Evolutionary conservation across 2,797 vertebrate species (phyloP).

Genomic region (Tarsius wallacei): DNA sequence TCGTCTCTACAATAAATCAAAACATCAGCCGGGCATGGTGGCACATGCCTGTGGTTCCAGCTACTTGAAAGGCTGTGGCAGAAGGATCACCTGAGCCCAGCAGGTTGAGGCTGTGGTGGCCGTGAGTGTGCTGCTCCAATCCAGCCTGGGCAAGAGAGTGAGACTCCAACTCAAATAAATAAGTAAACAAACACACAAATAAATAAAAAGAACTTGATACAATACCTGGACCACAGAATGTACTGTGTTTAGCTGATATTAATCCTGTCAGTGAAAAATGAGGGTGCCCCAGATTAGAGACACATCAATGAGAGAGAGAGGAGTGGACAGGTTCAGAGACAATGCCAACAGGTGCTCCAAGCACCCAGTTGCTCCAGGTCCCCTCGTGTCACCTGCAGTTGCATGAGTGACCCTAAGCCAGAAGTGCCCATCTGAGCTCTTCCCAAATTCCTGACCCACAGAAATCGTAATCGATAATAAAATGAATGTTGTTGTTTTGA

Average conservation of each 20-base stretch:
- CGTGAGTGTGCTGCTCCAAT: too few species aligned
- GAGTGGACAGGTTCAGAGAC: background rate
- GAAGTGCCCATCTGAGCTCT: background rate
- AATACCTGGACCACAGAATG: background rate
- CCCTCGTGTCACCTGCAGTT: background rate
- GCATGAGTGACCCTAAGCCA: background rate
- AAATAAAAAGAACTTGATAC: background rate
- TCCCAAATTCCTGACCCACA: conserved; percentile 16
- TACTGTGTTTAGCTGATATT: background rate
- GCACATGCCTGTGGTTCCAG: too few species aligned
- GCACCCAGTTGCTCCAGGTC: background rate
- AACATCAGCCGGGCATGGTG: too few species aligned
- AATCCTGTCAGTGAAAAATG: background rate
- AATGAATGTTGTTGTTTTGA: background rate
- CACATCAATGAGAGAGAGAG: background rate
- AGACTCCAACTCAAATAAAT: too few species aligned
- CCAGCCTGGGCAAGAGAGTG: too few species aligned
- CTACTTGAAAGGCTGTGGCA: too few species aligned
- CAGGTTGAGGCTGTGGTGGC: too few species aligned
- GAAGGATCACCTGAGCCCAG: too few species aligned
- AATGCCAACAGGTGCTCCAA: background rate
- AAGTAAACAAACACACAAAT: too few species aligned
- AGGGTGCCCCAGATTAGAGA: conserved; percentile 24
- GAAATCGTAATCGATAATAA: background rate
- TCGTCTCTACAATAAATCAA: too few species aligned